Evolutionary conservation across 2,113 vertebrate genomes (phyloP).

Genomic region (Pavo muticus): DNA sequence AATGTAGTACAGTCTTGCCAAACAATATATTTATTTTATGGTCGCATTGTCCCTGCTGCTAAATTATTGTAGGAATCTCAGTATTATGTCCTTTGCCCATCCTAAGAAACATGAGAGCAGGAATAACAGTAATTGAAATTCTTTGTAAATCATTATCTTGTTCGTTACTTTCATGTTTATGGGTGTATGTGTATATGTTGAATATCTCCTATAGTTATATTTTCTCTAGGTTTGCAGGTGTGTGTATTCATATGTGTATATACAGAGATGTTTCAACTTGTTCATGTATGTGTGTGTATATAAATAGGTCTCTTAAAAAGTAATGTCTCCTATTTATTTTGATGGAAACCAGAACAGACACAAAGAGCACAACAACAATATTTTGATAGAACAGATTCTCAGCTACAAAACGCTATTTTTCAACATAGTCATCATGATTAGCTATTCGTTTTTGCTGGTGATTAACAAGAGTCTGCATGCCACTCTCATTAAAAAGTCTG

Average conservation of each 20-base stretch:
- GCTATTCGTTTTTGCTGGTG: too few relatives aligned
- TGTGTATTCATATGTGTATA: neutral
- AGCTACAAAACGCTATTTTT: too few relatives aligned
- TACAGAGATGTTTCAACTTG: neutral
- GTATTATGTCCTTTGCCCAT: neutral
- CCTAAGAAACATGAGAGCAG: neutral
- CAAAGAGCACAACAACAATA: too few relatives aligned
- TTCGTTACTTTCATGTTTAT: neutral
- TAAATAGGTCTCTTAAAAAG: neutral
- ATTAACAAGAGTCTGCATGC: too few relatives aligned
- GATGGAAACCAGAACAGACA: too few relatives aligned
- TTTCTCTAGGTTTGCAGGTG: neutral
- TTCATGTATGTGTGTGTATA: accelerated
- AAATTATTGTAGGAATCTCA: neutral
- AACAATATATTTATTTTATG: constrained; percentile 50
- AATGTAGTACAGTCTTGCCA: constrained; percentile 31
- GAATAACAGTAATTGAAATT: neutral
- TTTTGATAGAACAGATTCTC: too few relatives aligned
- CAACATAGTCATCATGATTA: too few relatives aligned
- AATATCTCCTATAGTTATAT: neutral
- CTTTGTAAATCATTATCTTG: neutral
- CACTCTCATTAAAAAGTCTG: too few relatives aligned
- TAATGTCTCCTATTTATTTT: too few relatives aligned
- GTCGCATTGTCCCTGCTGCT: constrained; percentile 32
- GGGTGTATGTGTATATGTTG: neutral